These are phyloP conservation scores for Drosophila ficusphila DNA, from an alignment of 1,140 invertebrate genomes.

Conservation along the genomic window DNA sequence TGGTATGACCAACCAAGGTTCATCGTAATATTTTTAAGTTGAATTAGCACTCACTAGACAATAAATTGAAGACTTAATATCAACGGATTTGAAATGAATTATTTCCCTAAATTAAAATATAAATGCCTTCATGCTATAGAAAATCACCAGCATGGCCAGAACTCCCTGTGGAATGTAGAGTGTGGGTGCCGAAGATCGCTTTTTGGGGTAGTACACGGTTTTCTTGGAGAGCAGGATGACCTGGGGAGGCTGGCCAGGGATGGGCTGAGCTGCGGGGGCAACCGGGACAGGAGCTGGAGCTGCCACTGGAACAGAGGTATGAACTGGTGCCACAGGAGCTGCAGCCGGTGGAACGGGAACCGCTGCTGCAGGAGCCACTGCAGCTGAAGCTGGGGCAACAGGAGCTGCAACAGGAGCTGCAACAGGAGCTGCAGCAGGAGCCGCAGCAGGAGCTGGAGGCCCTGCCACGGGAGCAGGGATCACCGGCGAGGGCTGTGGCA, in stretches of 20 bases:
- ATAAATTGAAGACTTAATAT: not conserved
- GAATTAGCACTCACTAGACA: too few species aligned
- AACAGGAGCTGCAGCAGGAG: not conserved
- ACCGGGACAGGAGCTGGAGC: not conserved
- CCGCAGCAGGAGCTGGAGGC: not conserved
- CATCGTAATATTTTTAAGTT: too few species aligned
- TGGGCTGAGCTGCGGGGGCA: not conserved
- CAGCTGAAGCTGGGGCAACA: not conserved
- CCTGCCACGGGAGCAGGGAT: slow-evolving; percentile 3
- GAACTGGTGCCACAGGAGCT: not conserved
- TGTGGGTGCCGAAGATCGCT: slow-evolving; percentile 20
- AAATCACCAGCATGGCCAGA: slow-evolving; percentile 11
- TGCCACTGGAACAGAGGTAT: not conserved
- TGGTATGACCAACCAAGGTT: too few species aligned
- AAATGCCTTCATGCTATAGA: slow-evolving; percentile 16
- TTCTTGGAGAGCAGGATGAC: slow-evolving; percentile 43
- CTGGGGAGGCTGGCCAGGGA: slow-evolving; percentile 2
- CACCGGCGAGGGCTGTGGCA: slow-evolving; percentile 42
- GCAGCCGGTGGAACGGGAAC: not conserved
- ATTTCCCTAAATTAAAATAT: not conserved
- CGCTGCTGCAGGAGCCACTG: not conserved
- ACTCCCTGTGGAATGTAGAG: slow-evolving; percentile 13
- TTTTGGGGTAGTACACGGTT: slow-evolving; percentile 27
- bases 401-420: not conserved
- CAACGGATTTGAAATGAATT: not conserved